Evolutionary conservation across 2,797 vertebrate genomes (phyloP).

Genomic region (Eleutherodactylus coqui): DNA sequence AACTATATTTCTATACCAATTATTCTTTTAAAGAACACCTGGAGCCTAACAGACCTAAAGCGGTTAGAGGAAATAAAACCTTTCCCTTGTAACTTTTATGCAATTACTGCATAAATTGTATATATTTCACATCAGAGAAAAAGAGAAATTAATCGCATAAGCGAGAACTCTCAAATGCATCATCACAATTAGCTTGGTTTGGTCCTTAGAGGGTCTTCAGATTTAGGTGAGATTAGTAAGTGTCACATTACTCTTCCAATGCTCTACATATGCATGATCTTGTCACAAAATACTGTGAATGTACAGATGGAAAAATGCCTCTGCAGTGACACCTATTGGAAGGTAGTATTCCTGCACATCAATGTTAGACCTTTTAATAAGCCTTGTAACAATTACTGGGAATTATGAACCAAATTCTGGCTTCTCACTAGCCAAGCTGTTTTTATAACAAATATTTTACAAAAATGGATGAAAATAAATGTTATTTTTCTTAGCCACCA

Average conservation of each 20-base stretch:
- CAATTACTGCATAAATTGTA: constrained; percentile 27
- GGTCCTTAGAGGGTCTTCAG: constrained; percentile 15
- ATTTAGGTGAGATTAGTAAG: constrained; percentile 14
- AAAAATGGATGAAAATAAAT: too few relatives aligned
- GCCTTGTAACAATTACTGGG: too few relatives aligned
- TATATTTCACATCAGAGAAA: constrained; percentile 21
- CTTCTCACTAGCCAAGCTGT: too few relatives aligned
- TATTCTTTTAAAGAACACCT: constrained; percentile 23
- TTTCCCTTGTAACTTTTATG: constrained; percentile 7
- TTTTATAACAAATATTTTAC: too few relatives aligned
- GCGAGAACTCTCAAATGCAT: constrained; percentile 29
- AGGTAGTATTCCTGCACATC: too few relatives aligned
- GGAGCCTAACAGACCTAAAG: not conserved
- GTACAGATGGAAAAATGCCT: too few relatives aligned
- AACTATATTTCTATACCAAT: not conserved
- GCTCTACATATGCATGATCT: constrained; percentile 14
- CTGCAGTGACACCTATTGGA: too few relatives aligned
- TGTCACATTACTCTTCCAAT: constrained; percentile 32
- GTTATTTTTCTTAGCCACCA: too few relatives aligned
- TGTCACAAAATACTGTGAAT: constrained; percentile 11
- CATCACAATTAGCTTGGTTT: not conserved
- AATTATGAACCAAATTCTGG: too few relatives aligned
- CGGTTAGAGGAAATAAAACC: not conserved
- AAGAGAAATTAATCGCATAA: constrained; percentile 28
- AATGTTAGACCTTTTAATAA: too few relatives aligned